Evolutionary conservation across 2,888 invertebrate genomes (phyloP), one percentile per base, ranked within the genome.

Genomic region (Graphium colonna): DNA sequence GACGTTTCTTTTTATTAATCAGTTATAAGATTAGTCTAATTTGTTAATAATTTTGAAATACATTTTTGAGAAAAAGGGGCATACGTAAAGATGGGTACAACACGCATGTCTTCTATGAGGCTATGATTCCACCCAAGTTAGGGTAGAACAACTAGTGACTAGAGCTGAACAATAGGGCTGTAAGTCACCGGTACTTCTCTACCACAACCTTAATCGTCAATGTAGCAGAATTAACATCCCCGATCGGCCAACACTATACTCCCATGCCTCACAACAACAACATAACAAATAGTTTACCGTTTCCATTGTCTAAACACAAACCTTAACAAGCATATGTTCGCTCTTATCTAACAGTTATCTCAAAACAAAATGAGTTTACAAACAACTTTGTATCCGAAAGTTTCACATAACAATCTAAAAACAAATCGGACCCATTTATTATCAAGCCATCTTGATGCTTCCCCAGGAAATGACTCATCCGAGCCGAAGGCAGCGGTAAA

Each of bases 401-500:
- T 21, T 15, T 15, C 21, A 39, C 21, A 47, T 38, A 15, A 21
- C 46, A 47, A 39, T 47, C 21, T 38, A 18, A 39, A 53, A 26
- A 45, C 40, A 28, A 46, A 51, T 43, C 47, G 47, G 38, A 39
- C 15, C 38, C 38, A 47, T 47, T 47, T 47, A 31, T 38, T 44
- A 26, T 28, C 28, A 39, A 44, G 17, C 13, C 17, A 15, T 40
- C 8, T 45, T 46, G 45, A 33, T 13, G 15, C 18, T n/a, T 41
- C 33, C 43, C 31, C 28, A 43, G 48, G 38, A 48, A 15, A 31
- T 53, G 38, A 48, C 15, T 48, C 38, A 48, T 33, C 28, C 16
- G n/a, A 53, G n/a, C n/a, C n/a, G n/a, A n/a, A 52, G 52, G 17
- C 36, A 52, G 47, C 52, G 47, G 52, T 47, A 46, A 52, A 12